Conservation (phyloP, 2,113 vertebrate genomes). For the Hystrix cristata region DNA sequence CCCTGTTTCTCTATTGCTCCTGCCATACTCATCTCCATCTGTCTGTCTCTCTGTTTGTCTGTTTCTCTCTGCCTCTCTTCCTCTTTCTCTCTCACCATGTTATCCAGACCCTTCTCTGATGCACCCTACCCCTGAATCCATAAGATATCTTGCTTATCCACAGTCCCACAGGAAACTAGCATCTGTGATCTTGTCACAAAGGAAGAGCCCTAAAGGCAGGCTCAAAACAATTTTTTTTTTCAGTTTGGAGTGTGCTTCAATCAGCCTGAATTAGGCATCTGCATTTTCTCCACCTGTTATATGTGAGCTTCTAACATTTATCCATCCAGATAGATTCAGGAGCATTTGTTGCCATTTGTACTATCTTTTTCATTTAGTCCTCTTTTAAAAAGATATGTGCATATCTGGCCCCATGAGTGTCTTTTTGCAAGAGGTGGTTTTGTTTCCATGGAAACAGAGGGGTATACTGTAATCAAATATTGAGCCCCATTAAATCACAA, state of each 20-base stretch:
- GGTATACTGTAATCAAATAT: constrained; percentile 49
- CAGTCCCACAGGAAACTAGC: neutral
- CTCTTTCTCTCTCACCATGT: neutral
- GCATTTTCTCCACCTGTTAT: neutral
- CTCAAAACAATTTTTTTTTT: neutral
- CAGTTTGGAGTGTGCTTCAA: neutral
- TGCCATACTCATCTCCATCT: neutral
- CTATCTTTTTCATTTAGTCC: constrained; percentile 28
- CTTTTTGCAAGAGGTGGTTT: neutral
- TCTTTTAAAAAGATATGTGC: neutral
- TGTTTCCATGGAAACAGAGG: constrained; percentile 66
- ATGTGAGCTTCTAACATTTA: neutral
- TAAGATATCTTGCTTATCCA: neutral
- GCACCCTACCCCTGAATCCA: neutral
- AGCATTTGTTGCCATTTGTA: neutral
- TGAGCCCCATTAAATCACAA: constrained; percentile 19
- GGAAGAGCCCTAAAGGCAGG: neutral
- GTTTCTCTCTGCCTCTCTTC: neutral
- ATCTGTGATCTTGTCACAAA: neutral
- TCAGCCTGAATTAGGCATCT: neutral
- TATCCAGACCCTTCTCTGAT: neutral
- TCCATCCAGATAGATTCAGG: neutral
- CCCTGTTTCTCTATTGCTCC: neutral
- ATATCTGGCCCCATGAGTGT: neutral
- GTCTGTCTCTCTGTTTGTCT: neutral